Percentiles rank a stretch among this genome's conserved stretches.
phyloP scores from a whole-genome alignment of 2,113 vertebrate genomes.

The Microcebus murinus region DNA sequence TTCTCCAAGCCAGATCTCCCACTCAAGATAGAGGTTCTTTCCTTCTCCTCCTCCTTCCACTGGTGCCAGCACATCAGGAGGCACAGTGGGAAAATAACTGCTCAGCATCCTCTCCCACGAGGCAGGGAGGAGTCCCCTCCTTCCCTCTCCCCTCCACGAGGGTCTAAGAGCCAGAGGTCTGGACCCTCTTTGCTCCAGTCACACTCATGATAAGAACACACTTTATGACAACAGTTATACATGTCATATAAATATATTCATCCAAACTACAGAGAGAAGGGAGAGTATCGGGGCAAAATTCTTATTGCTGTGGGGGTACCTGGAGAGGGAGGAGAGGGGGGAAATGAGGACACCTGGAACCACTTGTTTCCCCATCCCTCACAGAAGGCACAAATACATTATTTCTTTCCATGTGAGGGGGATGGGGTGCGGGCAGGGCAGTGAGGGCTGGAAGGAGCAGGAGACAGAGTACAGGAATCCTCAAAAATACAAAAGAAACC shows the following conservation, averaged over 20 bases:
- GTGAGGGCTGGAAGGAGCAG: neutral
- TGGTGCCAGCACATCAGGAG: neutral
- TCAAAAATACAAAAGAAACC: conserved; percentile 71
- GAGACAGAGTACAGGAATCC: conserved; percentile 22
- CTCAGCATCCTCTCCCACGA: neutral
- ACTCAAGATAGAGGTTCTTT: neutral
- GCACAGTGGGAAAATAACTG: neutral
- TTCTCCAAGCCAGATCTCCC: neutral
- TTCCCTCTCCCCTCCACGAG: neutral
- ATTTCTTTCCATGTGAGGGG: conserved; percentile 70
- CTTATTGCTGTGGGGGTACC: conserved; percentile 73
- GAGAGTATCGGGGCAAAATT: neutral
- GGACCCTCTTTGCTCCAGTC: neutral
- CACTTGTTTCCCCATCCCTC: conserved; percentile 56
- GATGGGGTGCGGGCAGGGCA: neutral
- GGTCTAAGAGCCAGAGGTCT: neutral
- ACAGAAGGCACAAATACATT: conserved; percentile 79
- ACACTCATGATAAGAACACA: conserved; percentile 57
- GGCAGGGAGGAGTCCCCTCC: neutral
- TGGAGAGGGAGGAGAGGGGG: neutral
- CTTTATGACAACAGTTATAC: conserved; percentile 77
- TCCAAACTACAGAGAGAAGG: conserved; percentile 68
- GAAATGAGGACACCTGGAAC: conserved; percentile 43
- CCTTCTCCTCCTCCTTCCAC: neutral
- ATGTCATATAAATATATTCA: conserved; percentile 84